Evolutionary conservation across 23 tunicate species (phyloP).

Genomic region (Trididemnum miniatum): DNA sequence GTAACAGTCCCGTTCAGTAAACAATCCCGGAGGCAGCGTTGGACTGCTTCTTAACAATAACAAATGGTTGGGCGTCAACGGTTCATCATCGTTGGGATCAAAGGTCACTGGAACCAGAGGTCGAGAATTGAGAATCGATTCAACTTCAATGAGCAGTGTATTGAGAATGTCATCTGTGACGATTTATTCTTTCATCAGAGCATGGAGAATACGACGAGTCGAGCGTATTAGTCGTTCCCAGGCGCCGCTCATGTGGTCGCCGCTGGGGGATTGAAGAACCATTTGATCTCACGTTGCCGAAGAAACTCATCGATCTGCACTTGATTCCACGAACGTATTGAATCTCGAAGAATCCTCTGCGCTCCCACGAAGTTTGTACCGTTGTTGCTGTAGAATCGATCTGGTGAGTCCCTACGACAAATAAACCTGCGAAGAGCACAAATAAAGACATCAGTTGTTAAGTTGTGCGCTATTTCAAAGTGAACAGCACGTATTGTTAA

Average conservation of each 20-base stretch:
- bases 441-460: conserved; percentile 36
- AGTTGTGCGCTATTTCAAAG: conserved; percentile 31
- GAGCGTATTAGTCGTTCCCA: conserved; percentile 34
- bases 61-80: no score
- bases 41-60: no score
- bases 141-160: no score
- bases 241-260: conserved; percentile 36
- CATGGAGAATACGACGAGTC: neutral
- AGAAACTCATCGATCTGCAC: neutral
- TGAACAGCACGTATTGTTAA: conserved; percentile 20
- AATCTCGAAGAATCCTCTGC: conserved; percentile 7
- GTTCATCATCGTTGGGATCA: no score
- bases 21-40: no score
- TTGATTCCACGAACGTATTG: conserved; percentile 29
- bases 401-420: conserved; percentile 13
- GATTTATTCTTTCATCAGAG: neutral
- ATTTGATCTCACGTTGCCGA: conserved; percentile 2
- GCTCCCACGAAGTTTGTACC: conserved; percentile 57
- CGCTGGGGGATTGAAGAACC: conserved; percentile 13
- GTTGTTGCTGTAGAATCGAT: conserved; percentile 27
- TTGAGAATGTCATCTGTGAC: neutral
- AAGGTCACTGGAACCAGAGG: no score
- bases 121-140: no score
- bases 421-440: conserved; percentile 36
- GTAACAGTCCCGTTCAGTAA: no score